Conservation (phyloP, 2,797 vertebrate genomes). For the Pipistrellus nathusii region DNA sequence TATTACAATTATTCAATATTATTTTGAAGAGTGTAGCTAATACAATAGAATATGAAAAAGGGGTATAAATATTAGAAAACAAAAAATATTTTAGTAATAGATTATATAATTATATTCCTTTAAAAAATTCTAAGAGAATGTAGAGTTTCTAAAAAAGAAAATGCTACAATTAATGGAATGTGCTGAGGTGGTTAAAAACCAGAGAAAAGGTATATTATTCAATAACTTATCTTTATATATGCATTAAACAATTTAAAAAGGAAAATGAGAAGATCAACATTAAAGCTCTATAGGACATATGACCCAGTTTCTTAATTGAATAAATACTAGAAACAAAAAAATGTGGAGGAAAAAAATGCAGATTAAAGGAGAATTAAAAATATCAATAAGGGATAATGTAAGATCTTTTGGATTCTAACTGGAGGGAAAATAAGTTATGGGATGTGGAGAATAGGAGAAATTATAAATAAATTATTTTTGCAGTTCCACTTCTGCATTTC, state of each 20-base stretch:
- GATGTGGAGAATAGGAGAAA: not conserved
- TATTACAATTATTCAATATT: not conserved
- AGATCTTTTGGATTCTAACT: not conserved
- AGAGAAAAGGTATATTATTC: slow-evolving; percentile 26
- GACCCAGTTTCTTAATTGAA: not conserved
- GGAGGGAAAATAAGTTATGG: not conserved
- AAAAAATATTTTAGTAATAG: not conserved
- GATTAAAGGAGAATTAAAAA: slow-evolving; percentile 8
- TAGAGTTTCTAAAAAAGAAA: slow-evolving; percentile 39
- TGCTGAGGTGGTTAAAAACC: not conserved
- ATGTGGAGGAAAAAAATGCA: not conserved
- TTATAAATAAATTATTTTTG: not conserved
- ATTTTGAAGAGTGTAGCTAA: slow-evolving; percentile 1
- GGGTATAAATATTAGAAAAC: not conserved
- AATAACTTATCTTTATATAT: slow-evolving; percentile 31
- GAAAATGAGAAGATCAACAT: not conserved
- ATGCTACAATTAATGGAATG: slow-evolving; percentile 19
- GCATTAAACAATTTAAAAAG: slow-evolving; percentile 10
- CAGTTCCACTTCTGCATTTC: not conserved
- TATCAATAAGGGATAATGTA: not conserved
- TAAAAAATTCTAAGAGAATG: not conserved
- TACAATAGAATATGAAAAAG: slow-evolving; percentile 9
- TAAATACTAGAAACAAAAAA: slow-evolving; percentile 19
- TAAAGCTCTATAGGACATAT: not conserved
- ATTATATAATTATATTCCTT: not conserved